Conservation (phyloP, 2,797 vertebrate species). For the Uromys caudimaculatus region DNA sequence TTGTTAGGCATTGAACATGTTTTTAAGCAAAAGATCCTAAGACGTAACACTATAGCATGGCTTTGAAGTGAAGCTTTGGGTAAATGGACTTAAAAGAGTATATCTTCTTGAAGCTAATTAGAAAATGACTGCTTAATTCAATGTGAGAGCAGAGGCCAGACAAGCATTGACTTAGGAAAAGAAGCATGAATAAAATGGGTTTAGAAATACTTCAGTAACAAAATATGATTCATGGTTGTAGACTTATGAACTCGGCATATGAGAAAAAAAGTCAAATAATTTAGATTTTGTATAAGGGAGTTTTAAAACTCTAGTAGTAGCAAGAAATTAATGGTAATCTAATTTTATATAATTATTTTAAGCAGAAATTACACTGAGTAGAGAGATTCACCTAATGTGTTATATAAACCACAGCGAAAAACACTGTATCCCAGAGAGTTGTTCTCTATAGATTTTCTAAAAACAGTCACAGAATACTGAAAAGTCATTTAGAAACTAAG, state of each 20-base stretch:
- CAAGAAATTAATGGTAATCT: background rate
- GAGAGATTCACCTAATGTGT: fast-evolving
- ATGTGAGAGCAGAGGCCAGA: background rate
- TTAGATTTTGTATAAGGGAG: background rate
- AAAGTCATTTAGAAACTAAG: background rate
- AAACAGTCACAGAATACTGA: background rate
- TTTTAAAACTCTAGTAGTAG: background rate
- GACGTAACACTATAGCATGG: background rate
- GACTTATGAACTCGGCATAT: background rate
- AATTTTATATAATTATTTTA: background rate
- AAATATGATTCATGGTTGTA: background rate
- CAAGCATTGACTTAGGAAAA: background rate
- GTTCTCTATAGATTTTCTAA: background rate
- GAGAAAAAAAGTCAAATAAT: background rate
- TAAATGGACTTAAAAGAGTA: background rate
- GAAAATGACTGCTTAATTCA: background rate
- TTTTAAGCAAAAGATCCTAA: background rate
- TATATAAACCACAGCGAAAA: background rate
- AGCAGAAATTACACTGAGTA: background rate
- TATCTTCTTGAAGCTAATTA: background rate
- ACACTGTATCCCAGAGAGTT: background rate
- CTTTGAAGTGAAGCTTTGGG: background rate
- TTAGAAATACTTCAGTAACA: background rate
- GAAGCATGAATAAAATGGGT: background rate
- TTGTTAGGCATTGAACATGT: background rate